Percentiles rank a stretch among this genome's conserved stretches.
Evolutionary conservation across 1,140 invertebrate species (phyloP).

Genomic region (Zaprionus ghesquierei): DNA sequence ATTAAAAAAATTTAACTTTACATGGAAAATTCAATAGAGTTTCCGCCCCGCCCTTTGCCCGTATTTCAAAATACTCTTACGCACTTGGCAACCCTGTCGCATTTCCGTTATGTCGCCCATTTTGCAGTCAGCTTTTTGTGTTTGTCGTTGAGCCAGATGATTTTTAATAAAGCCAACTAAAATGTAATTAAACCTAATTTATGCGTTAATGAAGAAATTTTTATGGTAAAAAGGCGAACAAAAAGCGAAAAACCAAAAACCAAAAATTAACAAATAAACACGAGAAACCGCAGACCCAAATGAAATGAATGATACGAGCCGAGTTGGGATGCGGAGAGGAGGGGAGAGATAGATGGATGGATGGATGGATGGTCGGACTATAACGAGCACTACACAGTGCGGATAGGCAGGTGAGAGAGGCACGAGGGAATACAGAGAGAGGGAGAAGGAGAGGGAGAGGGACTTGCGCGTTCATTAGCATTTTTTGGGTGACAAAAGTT

Average conservation of each 20-base stretch:
- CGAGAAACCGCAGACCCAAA: constrained; percentile 36
- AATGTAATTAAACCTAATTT: constrained; percentile 80
- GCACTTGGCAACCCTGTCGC: constrained; percentile 7
- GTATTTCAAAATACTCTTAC: background rate
- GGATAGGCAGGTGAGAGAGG: constrained; percentile 10
- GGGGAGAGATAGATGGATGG: background rate
- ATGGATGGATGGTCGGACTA: background rate
- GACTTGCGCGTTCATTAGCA: constrained; percentile 69
- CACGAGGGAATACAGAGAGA: no score
- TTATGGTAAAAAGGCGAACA: constrained; percentile 44
- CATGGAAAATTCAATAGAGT: background rate
- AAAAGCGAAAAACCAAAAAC: constrained; percentile 35
- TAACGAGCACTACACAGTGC: constrained; percentile 21
- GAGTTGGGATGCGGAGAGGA: background rate
- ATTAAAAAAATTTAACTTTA: background rate
- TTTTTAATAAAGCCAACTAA: constrained; percentile 75
- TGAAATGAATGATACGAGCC: constrained; percentile 35
- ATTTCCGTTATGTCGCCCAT: constrained; percentile 26
- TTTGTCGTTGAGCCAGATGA: constrained; percentile 46
- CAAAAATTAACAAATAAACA: constrained; percentile 70
- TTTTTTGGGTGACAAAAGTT: constrained; percentile 76
- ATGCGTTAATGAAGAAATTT: constrained; percentile 80
- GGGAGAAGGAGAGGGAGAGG: background rate
- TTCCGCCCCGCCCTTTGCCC: background rate
- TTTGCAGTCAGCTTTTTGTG: constrained; percentile 3